Conservation (phyloP, 2,113 vertebrate species). For the Ptychochromis oligacanthus region DNA sequence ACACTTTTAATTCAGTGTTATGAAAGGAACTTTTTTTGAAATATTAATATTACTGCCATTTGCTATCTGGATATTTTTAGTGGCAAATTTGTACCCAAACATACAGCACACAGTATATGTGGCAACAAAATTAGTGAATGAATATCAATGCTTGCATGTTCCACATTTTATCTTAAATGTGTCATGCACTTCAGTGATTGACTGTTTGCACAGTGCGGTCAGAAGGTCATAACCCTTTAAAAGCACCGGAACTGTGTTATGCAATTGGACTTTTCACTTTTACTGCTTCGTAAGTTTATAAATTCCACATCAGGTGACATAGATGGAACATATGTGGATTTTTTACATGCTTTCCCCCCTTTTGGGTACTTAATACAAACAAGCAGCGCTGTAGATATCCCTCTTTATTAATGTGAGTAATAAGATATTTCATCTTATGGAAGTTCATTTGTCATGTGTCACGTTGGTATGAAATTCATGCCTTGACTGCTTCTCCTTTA, state of each 20-base stretch:
- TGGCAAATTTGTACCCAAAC: neutral
- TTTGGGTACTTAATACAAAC: neutral
- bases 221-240: neutral
- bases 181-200: neutral
- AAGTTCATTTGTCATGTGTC: constrained; percentile 12
- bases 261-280: constrained; percentile 15
- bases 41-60: too few relatives aligned
- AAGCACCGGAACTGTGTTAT: neutral
- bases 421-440: neutral
- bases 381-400: too few relatives aligned
- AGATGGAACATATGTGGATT: neutral
- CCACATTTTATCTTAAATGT: neutral
- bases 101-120: neutral
- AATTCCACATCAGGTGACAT: neutral
- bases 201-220: neutral
- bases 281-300: neutral
- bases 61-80: neutral
- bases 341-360: neutral
- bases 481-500: neutral
- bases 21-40: neutral
- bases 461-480: constrained; percentile 17
- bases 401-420: neutral
- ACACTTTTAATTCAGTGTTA: neutral
- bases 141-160: neutral
- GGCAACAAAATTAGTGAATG: neutral